Conservation (phyloP, 2,113 vertebrate species). For the Natator depressus region DNA sequence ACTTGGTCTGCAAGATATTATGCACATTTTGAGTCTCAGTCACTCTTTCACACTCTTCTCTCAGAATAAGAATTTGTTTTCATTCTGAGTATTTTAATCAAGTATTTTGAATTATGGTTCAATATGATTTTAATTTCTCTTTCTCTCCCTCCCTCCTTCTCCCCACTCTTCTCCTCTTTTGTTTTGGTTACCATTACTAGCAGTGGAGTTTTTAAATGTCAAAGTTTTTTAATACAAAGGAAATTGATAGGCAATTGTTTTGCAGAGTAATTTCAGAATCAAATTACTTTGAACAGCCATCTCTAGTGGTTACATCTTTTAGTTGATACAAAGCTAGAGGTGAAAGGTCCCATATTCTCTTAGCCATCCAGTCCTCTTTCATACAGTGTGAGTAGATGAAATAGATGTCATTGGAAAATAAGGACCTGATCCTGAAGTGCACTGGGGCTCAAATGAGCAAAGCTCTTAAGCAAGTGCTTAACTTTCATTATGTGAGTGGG, state of each 20-base stretch:
- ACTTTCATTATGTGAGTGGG: too few relatives aligned
- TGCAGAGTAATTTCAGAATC: background rate
- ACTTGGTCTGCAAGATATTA: background rate
- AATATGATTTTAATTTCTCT: background rate
- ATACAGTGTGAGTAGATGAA: background rate
- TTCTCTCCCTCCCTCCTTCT: background rate
- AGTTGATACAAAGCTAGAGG: background rate
- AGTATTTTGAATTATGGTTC: background rate
- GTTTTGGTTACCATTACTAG: background rate
- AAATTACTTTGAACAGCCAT: background rate
- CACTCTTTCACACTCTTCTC: background rate
- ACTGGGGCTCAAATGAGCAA: too few relatives aligned
- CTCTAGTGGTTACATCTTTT: background rate
- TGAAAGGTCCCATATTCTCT: background rate
- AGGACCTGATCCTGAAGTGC: too few relatives aligned
- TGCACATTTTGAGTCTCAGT: background rate
- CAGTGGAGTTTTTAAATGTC: background rate
- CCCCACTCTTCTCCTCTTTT: background rate
- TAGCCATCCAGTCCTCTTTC: rapidly evolving
- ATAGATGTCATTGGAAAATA: too few relatives aligned
- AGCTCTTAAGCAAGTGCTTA: too few relatives aligned
- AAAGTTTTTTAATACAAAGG: background rate
- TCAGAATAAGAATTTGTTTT: background rate
- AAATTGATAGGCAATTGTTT: background rate
- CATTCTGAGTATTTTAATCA: background rate